Base-by-base conservation (phyloP, 2,888 invertebrate species). In the Orchestes rusci region DNA sequence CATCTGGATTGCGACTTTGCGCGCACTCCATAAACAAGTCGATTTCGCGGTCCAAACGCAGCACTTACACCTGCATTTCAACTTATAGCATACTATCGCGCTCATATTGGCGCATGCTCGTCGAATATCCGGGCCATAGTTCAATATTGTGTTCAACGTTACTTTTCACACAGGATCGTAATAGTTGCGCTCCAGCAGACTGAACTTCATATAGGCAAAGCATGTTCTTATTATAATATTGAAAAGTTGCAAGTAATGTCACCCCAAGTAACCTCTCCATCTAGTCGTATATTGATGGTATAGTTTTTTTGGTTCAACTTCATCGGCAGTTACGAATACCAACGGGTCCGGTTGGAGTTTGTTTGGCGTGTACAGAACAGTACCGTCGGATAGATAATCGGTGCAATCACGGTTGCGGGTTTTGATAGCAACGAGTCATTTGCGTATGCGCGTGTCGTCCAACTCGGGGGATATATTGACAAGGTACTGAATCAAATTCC, bases 61-160 rank as follows among this genome's bases (percentile, higher is more conserved):
- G 77, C 0, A 92, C 82, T n/a, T n/a, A n/a, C n/a, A n/a, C n/a
- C n/a, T n/a, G n/a, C n/a, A n/a, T n/a, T 63, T 93, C 92, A 0
- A 80, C 73, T 36, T 84, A 84, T 72, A 94, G 72, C 5, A 93
- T 67, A n/a, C 93, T 74, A 1, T 77, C 70, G 0, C 72, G 66
- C 60, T 94, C 93, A 60, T 87, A 84, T 54, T 89, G 86, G 1
- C 88, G 76, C 28, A 93, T 89, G 89, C 89, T 87, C 88, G 88
- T 1, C 90, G n/a, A n/a, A n/a, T n/a, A n/a, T n/a, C n/a, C n/a
- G n/a, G n/a, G n/a, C n/a, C n/a, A n/a, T n/a, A n/a, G 65, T 60
- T 87, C 81, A 7, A 91, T 60, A 30, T 70, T 74, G 49, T 71
- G 75, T 17, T 85, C 77, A n/a, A n/a, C n/a, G n/a, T 60, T 68